A percentile compares a stretch with the other conserved stretches of the same genome.
Evolutionary conservation across 2,888 invertebrate genomes (phyloP).

Genomic region (Hipparchia semele): DNA sequence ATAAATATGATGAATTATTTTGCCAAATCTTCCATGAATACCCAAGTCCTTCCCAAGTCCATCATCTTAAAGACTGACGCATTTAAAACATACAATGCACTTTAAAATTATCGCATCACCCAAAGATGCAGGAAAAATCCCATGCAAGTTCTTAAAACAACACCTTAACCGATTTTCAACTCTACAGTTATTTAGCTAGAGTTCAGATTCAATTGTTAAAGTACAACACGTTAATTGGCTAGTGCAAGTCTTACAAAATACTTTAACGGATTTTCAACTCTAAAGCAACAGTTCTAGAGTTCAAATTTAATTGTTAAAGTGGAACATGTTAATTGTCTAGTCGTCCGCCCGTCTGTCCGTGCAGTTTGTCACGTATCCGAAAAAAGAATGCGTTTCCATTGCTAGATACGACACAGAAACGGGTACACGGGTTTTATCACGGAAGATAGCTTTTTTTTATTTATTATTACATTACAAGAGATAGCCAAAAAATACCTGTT

Average conservation of each 20-base stretch:
- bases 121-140: conserved; percentile 26
- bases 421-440: background rate
- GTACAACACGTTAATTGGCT: conserved; percentile 31
- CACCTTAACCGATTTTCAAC: conserved; percentile 5
- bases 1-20: no score
- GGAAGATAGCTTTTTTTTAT: background rate
- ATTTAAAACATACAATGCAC: conserved; percentile 21
- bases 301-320: conserved; percentile 1
- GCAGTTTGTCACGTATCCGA: conserved; percentile 48
- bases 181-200: conserved; percentile 1
- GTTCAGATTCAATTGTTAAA: conserved; percentile 4
- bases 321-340: conserved; percentile 36
- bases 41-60: no score
- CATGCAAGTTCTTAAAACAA: background rate
- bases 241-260: conserved; percentile 19
- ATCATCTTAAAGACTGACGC: background rate
- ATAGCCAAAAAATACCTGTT: no score
- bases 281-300: conserved; percentile 3
- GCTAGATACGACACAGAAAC: conserved; percentile 25
- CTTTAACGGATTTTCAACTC: conserved; percentile 8
- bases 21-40: no score
- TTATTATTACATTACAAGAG: no score
- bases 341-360: conserved; percentile 51
- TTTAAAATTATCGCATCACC: conserved; percentile 26
- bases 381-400: conserved; percentile 38